These are phyloP conservation scores for Halichoerus grypus DNA, from an alignment of 2,113 vertebrate genomes.

Conservation along the genomic window DNA sequence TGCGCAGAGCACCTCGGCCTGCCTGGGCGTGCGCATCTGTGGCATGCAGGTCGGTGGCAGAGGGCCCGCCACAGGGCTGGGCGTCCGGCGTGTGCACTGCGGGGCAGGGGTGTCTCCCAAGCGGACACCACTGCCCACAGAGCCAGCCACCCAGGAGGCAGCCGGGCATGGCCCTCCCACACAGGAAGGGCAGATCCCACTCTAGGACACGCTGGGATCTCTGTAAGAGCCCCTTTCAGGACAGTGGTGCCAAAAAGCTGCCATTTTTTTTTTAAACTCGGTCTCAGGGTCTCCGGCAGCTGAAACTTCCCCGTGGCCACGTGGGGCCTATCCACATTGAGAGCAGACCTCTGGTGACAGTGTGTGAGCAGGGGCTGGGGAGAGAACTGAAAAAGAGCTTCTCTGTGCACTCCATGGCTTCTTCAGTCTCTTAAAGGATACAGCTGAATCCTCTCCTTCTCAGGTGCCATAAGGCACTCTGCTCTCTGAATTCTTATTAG, in stretches of 20 bases:
- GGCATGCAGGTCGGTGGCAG: slow-evolving; percentile 88
- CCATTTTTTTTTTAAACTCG: not conserved
- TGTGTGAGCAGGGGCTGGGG: not conserved
- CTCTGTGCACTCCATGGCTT: not conserved
- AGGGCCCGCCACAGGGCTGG: accelerated
- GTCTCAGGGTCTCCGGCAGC: not conserved
- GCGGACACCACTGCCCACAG: no score
- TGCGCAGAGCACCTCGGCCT: slow-evolving; percentile 88
- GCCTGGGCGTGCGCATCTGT: slow-evolving; percentile 87
- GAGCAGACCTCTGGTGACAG: not conserved
- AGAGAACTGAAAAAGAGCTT: not conserved
- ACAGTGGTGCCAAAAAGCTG: not conserved
- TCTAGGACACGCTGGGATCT: not conserved
- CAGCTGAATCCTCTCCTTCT: not conserved
- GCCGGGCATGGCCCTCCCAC: not conserved
- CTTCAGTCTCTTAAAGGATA: not conserved
- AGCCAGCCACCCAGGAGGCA: not conserved
- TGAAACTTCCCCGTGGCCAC: not conserved
- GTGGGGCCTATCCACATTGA: not conserved
- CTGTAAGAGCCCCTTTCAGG: not conserved
- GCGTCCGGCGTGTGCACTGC: accelerated
- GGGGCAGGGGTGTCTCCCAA: accelerated
- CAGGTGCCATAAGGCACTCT: not conserved
- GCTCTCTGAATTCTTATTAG: not conserved
- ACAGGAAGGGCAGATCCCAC: not conserved